Base-by-base conservation (phyloP, 1,140 invertebrate genomes). In the Tetragonula clypearis region DNA sequence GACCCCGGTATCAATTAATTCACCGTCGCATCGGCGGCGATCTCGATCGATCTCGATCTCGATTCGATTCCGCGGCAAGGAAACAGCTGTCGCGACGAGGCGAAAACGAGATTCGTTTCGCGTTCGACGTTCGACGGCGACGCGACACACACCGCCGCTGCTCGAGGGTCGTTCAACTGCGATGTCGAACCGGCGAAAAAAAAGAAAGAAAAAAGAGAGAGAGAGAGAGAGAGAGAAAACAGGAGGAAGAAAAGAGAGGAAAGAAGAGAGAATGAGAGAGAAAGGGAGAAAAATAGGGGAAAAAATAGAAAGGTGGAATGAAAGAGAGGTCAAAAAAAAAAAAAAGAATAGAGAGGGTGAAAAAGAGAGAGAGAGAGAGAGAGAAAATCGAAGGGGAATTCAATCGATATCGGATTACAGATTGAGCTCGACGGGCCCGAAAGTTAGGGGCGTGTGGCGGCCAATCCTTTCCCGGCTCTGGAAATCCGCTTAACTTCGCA, bases 401-500 rank as follows among this genome's bases (percentile, higher is more conserved):
- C 75, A 78, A 75, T 85, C 82, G 85, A 79, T 84, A 82, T 76
- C 79, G 80, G 84, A 86, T 86, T 86, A 86, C 84, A 82, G 79
- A 82, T 86, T 86, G 84, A 82, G 73, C 79, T 76, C 79, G 79
- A 76, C 74, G 49, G 73, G 84, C 60, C 78, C 71, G 84, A 86
- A 86, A 86, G 83, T 85, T 84, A 86, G 85, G 83, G 87, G 74
- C 49, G 79, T 79, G 76, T 66, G 60, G 60, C 58, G 80, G 73
- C 82, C 84, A 87, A 93, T 92, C 88, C 91, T 92, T 90, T 90
- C 81, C 81, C 82, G 84, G 78, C 68, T 72, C 77, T 85, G 78
- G 76, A 91, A 92, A 93, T 93, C 90, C 91, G 91, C 91, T 92
- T 93, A 93, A 89, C 87, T 90, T 90, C 74, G 90, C 87, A 80